These are phyloP conservation scores for Crioceris asparagi DNA, from an alignment of 2,888 invertebrate genomes.

Conservation along the genomic window DNA sequence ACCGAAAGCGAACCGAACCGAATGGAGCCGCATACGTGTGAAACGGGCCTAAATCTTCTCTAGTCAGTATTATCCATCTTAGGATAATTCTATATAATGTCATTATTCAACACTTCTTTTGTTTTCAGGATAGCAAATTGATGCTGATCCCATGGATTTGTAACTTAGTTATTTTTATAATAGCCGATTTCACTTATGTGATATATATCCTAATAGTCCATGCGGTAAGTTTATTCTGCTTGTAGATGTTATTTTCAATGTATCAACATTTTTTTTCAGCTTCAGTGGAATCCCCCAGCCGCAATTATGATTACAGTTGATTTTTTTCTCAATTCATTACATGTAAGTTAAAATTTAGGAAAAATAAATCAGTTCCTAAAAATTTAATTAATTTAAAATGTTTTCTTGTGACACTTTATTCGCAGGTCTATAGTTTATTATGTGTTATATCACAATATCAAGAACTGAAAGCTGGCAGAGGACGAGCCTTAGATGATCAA, in stretches of 20 bases:
- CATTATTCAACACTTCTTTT: conserved; percentile 22
- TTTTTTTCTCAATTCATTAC: conserved; percentile 64
- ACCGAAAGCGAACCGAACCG: too few relatives aligned
- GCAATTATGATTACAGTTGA: conserved; percentile 67
- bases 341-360: conserved; percentile 52
- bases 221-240: conserved; percentile 49
- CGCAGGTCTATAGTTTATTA: conserved; percentile 67
- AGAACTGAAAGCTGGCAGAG: conserved; percentile 63
- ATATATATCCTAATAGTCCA: conserved; percentile 53
- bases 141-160: conserved; percentile 67
- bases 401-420: too few relatives aligned
- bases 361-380: neutral
- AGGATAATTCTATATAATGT: neutral
- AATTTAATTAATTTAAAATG: neutral
- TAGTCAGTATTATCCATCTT: too few relatives aligned
- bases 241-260: too few relatives aligned
- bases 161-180: conserved; percentile 51
- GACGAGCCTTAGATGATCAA: conserved; percentile 57
- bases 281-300: conserved; percentile 61
- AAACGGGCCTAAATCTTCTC: too few relatives aligned
- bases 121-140: conserved; percentile 56
- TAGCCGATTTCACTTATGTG: conserved; percentile 57
- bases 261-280: conserved; percentile 50
- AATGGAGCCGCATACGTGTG: too few relatives aligned
- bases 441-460: conserved; percentile 83